Conservation (phyloP, 53 echinoderm and acorn worm genomes). For the Holothuria scabra region DNA sequence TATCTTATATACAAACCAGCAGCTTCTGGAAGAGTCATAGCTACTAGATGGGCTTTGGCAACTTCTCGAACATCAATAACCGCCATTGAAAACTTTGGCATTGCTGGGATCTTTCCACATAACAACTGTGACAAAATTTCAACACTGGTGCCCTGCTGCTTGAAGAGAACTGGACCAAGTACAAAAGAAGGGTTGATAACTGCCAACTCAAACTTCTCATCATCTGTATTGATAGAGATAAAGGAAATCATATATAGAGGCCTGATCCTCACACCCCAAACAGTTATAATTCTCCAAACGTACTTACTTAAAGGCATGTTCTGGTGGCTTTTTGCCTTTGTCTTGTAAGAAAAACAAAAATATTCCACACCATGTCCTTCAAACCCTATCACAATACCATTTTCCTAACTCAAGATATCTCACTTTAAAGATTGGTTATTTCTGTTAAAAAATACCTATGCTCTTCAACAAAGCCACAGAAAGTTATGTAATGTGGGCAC, state of each 20-base stretch:
- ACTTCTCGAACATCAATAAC: constrained; percentile 79
- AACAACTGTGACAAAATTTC: constrained; percentile 57
- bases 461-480: no score
- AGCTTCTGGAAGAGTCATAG: constrained; percentile 72
- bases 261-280: no score
- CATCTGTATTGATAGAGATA: constrained; percentile 48
- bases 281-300: no score
- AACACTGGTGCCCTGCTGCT: constrained; percentile 62
- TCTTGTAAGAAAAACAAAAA: no score
- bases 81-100: constrained; percentile 59
- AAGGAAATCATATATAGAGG: not conserved
- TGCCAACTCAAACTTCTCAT: constrained; percentile 69
- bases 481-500: no score
- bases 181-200: constrained; percentile 77
- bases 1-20: constrained; percentile 29
- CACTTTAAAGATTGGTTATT: no score
- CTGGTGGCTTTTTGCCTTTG: no score
- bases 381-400: no score
- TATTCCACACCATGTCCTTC: no score
- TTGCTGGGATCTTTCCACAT: constrained; percentile 53
- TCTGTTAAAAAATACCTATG: no score
- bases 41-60: constrained; percentile 72
- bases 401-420: no score
- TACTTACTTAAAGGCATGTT: no score
- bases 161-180: constrained; percentile 69